These are phyloP conservation scores for Drosophila crucigera DNA, from an alignment of 2,888 invertebrate genomes.

Conservation along the genomic window DNA sequence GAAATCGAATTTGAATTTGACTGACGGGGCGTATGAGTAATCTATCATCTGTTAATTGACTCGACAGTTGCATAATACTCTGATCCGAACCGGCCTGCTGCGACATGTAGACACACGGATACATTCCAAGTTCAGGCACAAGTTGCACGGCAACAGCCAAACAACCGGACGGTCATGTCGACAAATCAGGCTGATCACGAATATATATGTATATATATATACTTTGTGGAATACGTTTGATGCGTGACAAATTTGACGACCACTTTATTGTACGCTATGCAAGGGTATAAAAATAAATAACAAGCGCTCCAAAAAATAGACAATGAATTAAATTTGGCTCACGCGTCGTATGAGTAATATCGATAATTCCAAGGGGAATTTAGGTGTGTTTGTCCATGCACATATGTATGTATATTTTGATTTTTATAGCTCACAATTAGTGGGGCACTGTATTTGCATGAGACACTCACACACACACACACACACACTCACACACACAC, in stretches of 20 bases:
- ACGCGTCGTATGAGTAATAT: slow-evolving; percentile 12
- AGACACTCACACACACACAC: slow-evolving; percentile 1
- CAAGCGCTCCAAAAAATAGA: neutral
- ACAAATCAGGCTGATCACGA: neutral
- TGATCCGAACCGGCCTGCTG: neutral
- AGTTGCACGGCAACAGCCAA: neutral
- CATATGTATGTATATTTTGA: neutral
- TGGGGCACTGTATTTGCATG: slow-evolving; percentile 2
- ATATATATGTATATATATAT: neutral
- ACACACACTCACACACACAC: neutral
- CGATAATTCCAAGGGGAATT: neutral
- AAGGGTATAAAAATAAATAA: neutral
- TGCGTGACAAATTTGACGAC: neutral
- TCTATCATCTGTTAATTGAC: neutral
- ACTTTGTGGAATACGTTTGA: neutral
- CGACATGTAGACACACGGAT: neutral
- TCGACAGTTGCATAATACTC: neutral
- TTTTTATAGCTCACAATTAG: slow-evolving; percentile 20
- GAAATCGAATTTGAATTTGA: neutral
- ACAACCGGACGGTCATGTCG: neutral
- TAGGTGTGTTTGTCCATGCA: neutral
- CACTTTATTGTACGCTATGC: neutral
- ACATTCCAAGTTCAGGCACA: neutral
- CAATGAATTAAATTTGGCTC: neutral
- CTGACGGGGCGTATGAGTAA: neutral